These are phyloP conservation scores for Pachydiplax longipennis DNA, from an alignment of 2,888 invertebrate species.

Conservation along the genomic window DNA sequence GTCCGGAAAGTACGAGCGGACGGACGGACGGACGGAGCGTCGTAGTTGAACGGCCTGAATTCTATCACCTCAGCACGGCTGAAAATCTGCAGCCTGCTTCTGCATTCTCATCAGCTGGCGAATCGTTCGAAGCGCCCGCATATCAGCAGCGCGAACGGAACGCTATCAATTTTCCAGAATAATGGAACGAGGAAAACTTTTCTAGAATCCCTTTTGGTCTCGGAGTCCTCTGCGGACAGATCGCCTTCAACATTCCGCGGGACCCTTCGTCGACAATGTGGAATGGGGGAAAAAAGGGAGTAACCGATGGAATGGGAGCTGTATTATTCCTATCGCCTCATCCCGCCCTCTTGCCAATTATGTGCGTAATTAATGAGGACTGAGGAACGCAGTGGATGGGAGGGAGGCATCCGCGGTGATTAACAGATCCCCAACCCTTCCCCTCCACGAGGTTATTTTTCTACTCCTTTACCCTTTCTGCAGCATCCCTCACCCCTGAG, in stretches of 20 bases:
- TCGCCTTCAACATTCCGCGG: background rate
- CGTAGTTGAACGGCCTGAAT: too few species aligned
- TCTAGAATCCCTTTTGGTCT: background rate
- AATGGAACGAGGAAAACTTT: background rate
- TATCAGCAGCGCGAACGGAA: background rate
- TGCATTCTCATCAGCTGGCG: too few species aligned
- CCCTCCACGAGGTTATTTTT: background rate
- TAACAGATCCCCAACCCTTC: background rate
- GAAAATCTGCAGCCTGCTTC: too few species aligned
- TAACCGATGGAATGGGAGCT: background rate
- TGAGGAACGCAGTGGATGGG: background rate
- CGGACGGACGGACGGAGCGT: too few species aligned
- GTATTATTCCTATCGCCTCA: background rate
- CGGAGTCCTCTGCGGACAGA: background rate
- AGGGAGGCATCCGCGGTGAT: background rate
- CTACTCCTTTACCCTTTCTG: background rate
- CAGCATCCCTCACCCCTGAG: background rate
- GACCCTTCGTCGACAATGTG: background rate
- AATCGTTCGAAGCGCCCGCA: background rate
- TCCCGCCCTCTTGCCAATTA: background rate
- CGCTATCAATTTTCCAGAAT: background rate
- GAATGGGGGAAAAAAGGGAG: background rate
- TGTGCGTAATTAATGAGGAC: background rate
- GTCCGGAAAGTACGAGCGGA: too few species aligned
- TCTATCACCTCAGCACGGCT: too few species aligned